A percentile compares a stretch with the other conserved stretches of the same genome.
Conservation (phyloP, 2,797 vertebrate species). For the Tokudaia tokunoshimensis region DNA sequence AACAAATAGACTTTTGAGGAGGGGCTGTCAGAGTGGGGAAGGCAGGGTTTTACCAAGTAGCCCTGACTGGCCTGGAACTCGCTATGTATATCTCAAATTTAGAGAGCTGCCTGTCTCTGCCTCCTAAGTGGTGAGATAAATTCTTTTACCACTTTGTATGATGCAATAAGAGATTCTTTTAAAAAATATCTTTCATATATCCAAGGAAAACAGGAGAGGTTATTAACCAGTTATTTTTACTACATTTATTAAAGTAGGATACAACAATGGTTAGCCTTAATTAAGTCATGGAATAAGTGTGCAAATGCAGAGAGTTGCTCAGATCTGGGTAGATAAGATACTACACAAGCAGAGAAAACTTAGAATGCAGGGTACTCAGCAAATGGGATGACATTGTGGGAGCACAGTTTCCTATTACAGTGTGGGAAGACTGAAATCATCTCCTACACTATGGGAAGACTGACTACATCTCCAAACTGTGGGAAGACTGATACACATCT, state of each 20-base stretch:
- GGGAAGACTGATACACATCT: not conserved
- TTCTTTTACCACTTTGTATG: not conserved
- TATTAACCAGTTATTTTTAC: not conserved
- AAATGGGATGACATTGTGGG: not conserved
- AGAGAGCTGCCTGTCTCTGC: not conserved
- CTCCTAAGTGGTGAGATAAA: not conserved
- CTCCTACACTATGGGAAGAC: not conserved
- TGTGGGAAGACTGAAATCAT: not conserved
- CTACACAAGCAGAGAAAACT: not conserved
- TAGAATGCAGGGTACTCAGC: not conserved
- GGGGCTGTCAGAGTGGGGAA: not conserved
- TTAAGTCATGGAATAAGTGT: not conserved
- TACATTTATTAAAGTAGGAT: not conserved
- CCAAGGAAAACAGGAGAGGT: constrained; percentile 5
- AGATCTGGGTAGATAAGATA: not conserved
- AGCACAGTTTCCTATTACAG: not conserved
- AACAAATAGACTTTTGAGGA: not conserved
- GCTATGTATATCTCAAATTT: not conserved
- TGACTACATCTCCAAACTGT: not conserved
- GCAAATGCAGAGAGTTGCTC: not conserved
- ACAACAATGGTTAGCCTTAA: constrained; percentile 16
- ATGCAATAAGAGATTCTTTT: not conserved
- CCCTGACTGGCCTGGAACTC: not conserved
- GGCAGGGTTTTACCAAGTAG: not conserved
- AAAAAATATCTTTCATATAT: not conserved